Evolutionary conservation across 2,888 invertebrate species (phyloP).

Genomic region (Ectemnius continuus): DNA sequence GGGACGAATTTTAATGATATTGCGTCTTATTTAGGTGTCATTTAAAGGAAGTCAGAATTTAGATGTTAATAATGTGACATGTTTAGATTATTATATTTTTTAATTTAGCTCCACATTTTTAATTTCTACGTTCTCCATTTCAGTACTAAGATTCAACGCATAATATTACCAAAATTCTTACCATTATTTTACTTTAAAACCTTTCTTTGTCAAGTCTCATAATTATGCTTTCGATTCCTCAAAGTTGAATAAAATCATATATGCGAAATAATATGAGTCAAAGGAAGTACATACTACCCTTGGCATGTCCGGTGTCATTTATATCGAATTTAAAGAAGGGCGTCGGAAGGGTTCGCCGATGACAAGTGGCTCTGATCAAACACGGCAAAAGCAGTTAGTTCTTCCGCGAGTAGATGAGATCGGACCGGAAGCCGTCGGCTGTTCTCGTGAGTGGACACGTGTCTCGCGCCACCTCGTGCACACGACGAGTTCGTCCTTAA

Average conservation of each 20-base stretch:
- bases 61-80: no score
- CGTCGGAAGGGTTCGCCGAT: background rate
- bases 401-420: conserved; percentile 2
- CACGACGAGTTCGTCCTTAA: conserved; percentile 11
- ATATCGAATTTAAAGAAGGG: no score
- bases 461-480: conserved; percentile 31
- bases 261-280: background rate
- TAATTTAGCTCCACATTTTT: no score
- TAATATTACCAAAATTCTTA: no score
- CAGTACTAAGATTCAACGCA: no score
- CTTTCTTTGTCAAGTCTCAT: background rate
- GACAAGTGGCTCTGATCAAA: background rate
- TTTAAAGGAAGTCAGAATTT: no score
- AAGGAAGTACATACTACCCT: background rate
- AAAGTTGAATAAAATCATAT: conserved; percentile 11
- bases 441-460: conserved; percentile 54
- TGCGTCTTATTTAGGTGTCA: no score
- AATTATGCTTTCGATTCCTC: conserved; percentile 14
- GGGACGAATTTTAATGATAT: no score
- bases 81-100: no score
- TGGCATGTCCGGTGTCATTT: no score
- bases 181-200: no score
- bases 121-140: no score
- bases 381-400: conserved; percentile 11
- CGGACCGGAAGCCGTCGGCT: conserved; percentile 43